Base-by-base conservation (phyloP, 2,888 invertebrate species). In the Hirtodrosophila confusa region DNA sequence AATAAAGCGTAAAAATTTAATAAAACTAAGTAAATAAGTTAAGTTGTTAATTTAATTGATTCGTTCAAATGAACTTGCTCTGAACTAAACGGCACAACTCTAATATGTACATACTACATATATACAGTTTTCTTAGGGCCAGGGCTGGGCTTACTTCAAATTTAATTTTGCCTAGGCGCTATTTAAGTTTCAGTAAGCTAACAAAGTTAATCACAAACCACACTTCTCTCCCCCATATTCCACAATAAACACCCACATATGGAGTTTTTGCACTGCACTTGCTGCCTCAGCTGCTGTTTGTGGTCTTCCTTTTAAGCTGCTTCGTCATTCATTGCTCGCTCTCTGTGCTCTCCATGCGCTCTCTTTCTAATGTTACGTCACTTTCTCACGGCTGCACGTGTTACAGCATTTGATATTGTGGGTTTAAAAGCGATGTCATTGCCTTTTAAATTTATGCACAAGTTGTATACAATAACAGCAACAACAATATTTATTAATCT, bases 321-420 rank as follows among this genome's bases (percentile, higher is more conserved):
- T 56, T 56, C 49, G 66, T 49, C 55, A 64, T 56, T 66, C 45
- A 40, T 64, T 35, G 61, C 36, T 64, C 37, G 23, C 53, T 61
- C 74, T 68, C 41, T 43, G 31, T 37, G 53, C 37, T 44, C 56
- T 66, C 27, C 27, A 4, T 39, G 64, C 51, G 47, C 62, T 65
- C 75, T 88, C 75, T 76, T 64, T 86, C 78, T 73, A 78, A 75
- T 72, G 80, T 88, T 88, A 86, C 89, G 89, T 89, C 89, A 88
- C 82, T 84, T 87, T 84, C 83, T 77, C 83, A 85, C 88, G 86
- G 53, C 65, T 75, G 86, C 79, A 85, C 80, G 84, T 82, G 35
- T 68, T 35, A 44, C 43, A 51, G 36, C 35, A 39, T 54, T 72
- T 49, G 39, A 48, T 48, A 35, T 56, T 63, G 73, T 62, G 63